Conservation (phyloP, 2,888 invertebrate species). For the Podotricha telesiphe region DNA sequence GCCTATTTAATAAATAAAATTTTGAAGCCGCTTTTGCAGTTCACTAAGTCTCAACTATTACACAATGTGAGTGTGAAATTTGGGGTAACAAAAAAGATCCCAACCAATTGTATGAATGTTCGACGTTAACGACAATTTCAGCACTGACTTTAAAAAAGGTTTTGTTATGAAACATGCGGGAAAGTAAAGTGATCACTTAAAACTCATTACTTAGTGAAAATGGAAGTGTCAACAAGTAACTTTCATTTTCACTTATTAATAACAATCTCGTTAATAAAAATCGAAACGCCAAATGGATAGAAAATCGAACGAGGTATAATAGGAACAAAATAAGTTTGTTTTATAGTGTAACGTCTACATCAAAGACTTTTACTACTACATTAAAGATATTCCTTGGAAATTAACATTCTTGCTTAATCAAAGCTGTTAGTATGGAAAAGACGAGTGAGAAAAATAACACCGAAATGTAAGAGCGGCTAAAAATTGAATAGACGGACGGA, state of each 20-base stretch:
- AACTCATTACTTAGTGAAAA: conserved; percentile 51
- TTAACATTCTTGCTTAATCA: conserved; percentile 50
- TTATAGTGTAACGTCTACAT: conserved; percentile 61
- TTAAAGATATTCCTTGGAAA: conserved; percentile 72
- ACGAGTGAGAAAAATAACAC: conserved; percentile 59
- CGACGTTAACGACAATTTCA: too few relatives aligned
- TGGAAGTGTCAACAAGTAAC: conserved; percentile 36
- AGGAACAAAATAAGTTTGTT: conserved; percentile 79
- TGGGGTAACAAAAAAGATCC: too few relatives aligned
- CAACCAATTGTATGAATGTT: too few relatives aligned
- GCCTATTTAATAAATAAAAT: too few relatives aligned
- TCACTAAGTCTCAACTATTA: too few relatives aligned
- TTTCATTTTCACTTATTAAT: not conserved
- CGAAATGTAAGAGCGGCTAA: conserved; percentile 63
- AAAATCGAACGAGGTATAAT: conserved; percentile 34
- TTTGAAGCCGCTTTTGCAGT: too few relatives aligned
- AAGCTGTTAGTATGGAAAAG: conserved; percentile 49
- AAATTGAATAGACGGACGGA: conserved; percentile 52
- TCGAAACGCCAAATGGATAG: not conserved
- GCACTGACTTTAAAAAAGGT: too few relatives aligned
- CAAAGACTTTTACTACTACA: conserved; percentile 48
- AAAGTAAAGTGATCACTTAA: conserved; percentile 3
- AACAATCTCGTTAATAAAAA: too few relatives aligned
- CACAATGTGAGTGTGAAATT: too few relatives aligned
- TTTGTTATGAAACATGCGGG: not conserved